These are phyloP conservation scores for Cacoxenus indagator DNA, from an alignment of 2,888 invertebrate species.

Conservation along the genomic window DNA sequence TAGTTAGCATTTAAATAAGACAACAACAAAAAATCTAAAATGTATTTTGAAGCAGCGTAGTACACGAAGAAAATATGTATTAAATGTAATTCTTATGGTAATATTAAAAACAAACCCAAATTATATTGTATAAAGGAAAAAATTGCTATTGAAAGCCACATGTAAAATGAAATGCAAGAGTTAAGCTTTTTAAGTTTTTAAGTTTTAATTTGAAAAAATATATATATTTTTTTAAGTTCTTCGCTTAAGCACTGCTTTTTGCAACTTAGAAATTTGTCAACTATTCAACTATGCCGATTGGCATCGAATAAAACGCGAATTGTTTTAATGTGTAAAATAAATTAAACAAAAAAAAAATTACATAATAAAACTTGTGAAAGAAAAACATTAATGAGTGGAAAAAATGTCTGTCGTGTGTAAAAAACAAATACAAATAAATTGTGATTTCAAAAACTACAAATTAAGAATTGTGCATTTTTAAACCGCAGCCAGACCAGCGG, in stretches of 20 bases:
- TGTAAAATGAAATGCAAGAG: conserved; percentile 16
- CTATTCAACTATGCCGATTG: neutral
- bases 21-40: conserved; percentile 26
- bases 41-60: neutral
- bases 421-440: conserved; percentile 30
- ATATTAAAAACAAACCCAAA: neutral
- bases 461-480: neutral
- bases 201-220: neutral
- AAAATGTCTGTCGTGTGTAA: conserved; percentile 20
- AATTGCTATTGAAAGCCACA: neutral
- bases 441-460: conserved; percentile 30
- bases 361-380: neutral
- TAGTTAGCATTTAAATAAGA: conserved; percentile 22
- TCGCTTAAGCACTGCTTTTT: neutral
- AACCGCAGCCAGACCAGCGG: too few relatives aligned
- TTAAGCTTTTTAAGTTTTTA: conserved; percentile 19
- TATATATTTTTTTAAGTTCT: conserved; percentile 11
- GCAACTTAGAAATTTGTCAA: neutral
- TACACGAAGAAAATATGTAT: neutral
- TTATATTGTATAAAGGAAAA: neutral
- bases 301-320: neutral
- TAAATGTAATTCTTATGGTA: neutral
- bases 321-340: conserved; percentile 13
- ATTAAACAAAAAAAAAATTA: neutral
- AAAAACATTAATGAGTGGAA: neutral